phyloP scores from a whole-genome alignment of 2,113 vertebrate species.

The Heterotis niloticus region DNA sequence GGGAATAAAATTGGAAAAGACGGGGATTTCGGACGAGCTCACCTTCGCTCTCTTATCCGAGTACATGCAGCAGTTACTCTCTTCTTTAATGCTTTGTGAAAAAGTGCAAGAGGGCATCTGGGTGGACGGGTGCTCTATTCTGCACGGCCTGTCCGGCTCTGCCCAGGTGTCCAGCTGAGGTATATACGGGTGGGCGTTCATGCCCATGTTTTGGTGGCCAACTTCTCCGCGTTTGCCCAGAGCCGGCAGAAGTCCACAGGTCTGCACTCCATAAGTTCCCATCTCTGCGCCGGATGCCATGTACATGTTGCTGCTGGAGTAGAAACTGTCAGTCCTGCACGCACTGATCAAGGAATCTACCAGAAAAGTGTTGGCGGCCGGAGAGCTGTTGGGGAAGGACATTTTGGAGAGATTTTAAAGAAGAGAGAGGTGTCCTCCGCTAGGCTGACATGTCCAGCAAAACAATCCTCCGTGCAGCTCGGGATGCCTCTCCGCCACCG shows the following conservation, averaged over 20 bases:
- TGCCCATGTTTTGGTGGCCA: slow-evolving; percentile 96
- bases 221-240: slow-evolving; percentile 94
- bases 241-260: slow-evolving; percentile 99
- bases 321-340: slow-evolving; percentile 97
- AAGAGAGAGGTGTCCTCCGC: slow-evolving; percentile 95
- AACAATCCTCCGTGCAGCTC: slow-evolving; percentile 94
- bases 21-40: slow-evolving; percentile 81
- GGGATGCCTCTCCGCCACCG: slow-evolving; percentile 93
- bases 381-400: slow-evolving; percentile 98
- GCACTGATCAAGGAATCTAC: slow-evolving; percentile 98
- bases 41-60: slow-evolving; percentile 96
- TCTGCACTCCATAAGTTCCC: slow-evolving; percentile 99
- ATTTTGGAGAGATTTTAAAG: slow-evolving; percentile 94
- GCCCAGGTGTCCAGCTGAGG: slow-evolving; percentile 98
- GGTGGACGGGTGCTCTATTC: slow-evolving; percentile 89
- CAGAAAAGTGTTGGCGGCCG: slow-evolving; percentile 95
- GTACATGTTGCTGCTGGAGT: slow-evolving; percentile 98
- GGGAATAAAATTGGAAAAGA: slow-evolving; percentile 84
- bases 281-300: slow-evolving; percentile 94
- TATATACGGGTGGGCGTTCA: slow-evolving; percentile 98
- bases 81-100: slow-evolving; percentile 96
- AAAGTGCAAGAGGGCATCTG: slow-evolving; percentile 95
- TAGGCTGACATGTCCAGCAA: slow-evolving; percentile 99
- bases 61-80: slow-evolving; percentile 99
- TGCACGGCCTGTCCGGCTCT: slow-evolving; percentile 90